Conservation (phyloP, 2,888 invertebrate species). For the Megastigmus dorsalis region DNA sequence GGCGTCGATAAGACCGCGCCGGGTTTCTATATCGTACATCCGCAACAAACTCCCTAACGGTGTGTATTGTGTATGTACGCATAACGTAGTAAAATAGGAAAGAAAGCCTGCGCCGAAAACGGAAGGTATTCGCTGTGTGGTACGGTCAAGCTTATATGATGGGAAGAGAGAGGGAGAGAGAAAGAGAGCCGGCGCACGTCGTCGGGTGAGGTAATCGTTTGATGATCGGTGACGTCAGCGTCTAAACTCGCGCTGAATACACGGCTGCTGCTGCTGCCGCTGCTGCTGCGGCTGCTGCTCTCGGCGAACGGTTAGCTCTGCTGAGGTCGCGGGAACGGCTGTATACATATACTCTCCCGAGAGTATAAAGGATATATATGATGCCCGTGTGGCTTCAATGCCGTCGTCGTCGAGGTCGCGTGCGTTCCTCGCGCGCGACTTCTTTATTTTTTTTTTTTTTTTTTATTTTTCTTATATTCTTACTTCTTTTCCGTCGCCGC, state of each 20-base stretch:
- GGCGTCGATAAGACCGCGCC: too few relatives aligned
- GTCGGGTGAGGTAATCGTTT: constrained; percentile 65
- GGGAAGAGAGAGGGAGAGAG: too few relatives aligned
- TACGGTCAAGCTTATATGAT: too few relatives aligned
- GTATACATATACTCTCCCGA: constrained; percentile 8
- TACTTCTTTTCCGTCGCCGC: not conserved
- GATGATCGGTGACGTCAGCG: constrained; percentile 68
- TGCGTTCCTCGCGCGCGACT: not conserved
- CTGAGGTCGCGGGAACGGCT: not conserved
- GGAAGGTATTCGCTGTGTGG: too few relatives aligned
- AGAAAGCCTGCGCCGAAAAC: too few relatives aligned
- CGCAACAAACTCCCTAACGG: too few relatives aligned
- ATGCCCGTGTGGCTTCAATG: constrained; percentile 28
- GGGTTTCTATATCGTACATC: too few relatives aligned
- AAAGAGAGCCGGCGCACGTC: too few relatives aligned
- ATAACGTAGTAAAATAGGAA: too few relatives aligned
- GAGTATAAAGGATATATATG: too few relatives aligned
- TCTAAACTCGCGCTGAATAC: constrained; percentile 63
- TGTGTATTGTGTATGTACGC: too few relatives aligned
- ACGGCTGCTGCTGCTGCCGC: not conserved
- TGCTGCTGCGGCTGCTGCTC: not conserved
- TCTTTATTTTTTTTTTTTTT: not conserved
- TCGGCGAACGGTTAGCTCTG: not conserved
- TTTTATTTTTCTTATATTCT: constrained; percentile 3
- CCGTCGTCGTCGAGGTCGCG: constrained; percentile 46